Conservation (phyloP, 2,113 vertebrate genomes). For the Peucedramus taeniatus region DNA sequence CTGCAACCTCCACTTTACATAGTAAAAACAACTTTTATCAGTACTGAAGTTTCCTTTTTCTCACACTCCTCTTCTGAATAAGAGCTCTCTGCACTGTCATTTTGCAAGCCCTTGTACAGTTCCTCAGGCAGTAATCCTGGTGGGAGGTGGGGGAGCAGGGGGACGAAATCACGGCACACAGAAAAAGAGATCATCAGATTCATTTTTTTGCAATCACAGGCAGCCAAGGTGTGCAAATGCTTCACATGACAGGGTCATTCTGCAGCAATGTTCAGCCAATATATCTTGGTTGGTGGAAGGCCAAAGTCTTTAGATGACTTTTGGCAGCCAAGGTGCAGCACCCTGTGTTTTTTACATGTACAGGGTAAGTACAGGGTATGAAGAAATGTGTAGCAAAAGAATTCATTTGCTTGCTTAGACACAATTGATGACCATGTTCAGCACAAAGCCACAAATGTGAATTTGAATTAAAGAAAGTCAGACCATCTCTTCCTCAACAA, state of each 20-base stretch:
- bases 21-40: neutral
- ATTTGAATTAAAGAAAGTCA: neutral
- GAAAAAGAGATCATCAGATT: neutral
- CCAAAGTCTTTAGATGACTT: neutral
- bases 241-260: neutral
- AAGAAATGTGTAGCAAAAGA: neutral
- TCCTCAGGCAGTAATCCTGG: neutral
- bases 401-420: neutral
- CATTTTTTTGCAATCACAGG: neutral
- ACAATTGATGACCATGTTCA: neutral
- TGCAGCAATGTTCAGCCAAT: neutral
- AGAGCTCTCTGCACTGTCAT: neutral
- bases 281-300: neutral
- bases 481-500: neutral
- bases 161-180: accelerated
- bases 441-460: neutral
- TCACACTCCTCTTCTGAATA: neutral
- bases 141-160: accelerated
- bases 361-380: neutral
- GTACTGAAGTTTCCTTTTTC: neutral
- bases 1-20: neutral
- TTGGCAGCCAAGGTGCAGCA: neutral
- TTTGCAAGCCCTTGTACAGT: neutral
- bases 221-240: neutral
- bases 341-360: neutral